Evolutionary conservation across 2,888 invertebrate genomes (phyloP), one percentile per base, ranked within the genome.

Genomic region (Hetaerina titia): DNA sequence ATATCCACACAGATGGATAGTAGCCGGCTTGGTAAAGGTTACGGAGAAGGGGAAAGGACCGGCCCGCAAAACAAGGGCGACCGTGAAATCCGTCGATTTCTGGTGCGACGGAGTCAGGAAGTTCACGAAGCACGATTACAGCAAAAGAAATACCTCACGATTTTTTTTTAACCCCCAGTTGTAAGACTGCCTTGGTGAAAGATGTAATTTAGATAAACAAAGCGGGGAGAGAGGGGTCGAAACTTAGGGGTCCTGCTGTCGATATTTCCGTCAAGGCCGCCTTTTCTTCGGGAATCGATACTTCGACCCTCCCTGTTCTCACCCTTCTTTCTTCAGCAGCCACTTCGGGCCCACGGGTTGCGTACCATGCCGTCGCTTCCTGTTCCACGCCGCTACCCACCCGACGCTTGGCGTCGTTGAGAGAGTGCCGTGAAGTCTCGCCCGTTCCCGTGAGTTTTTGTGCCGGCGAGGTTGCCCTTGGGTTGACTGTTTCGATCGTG

Each of bases 221-320:
- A 31, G 31, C 81, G 31, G 25, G 31, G 25, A 8, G 81, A 31
- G 69, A 69, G 31, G 31, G 31, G 31, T 81, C 81, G 81, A 81
- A 31, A 81, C 13, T 2, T 4, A 8, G 81, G 81, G 22, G 31
- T 7, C 81, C 11, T 31, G 81, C 81, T 81, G 81, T 81, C 81
- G 31, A 81, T 81, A 81, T 81, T 81, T 81, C 25, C 81, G 81
- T 81, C 81, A 81, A 81, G 81, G 81, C 81, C 81, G 25, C 81
- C 81, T 31, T 81, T 81, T 81, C 81, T 13, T 25, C 25, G 25
- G 81, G 81, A 81, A 81, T 81, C 81, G 81, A 81, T 81, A 81
- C 31, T 25, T 81, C 31, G n/a, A 31, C 31, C 11, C 81, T 1
- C 31, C 0, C 81, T 31, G 31, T 31, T 81, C 31, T 13, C 25